Evolutionary conservation across 2,113 vertebrate species (phyloP), one percentile per base, ranked within the genome.

Genomic region (Pipa parva): DNA sequence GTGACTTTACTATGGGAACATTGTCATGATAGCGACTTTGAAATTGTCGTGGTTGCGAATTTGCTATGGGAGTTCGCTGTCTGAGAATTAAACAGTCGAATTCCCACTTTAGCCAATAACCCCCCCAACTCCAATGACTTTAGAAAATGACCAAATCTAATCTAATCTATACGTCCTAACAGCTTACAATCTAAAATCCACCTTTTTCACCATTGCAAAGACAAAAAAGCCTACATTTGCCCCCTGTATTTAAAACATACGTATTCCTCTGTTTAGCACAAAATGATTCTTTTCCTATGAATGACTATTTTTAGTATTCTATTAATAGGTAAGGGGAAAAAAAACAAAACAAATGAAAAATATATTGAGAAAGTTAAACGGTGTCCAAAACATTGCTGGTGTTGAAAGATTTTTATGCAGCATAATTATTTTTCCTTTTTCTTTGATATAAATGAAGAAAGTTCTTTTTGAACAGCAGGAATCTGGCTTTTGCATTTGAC

Each of bases 371-470:
- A 68, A 29, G 33, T 45, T 42, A 27, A 69, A 51, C 20, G 50
- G 22, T 31, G 12, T 49, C 24, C 15, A 37, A 59, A 51, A 17
- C 22, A 50, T 59, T 68, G n/a, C 25, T 60, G 45, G 58, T 52
- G 13, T 69, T 59, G 10, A 39, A 51, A 42, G 4, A 29, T 36
- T 28, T 36, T 54, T 51, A 33, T 39, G 25, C 48, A 18, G 24
- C 48, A 60, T 61, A 69, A 61, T 69, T 69, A 61, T 60, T 29
- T 61, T 60, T 39, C 13, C 28, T 60, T 69, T 54, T 50, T 31
- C 66, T 69, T 69, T 69, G 66, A 61, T 54, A 61, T 51, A 69
- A 61, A 61, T 69, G 57, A 69, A 69, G 33, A 61, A 69, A 69
- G 58, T 45, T 69, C 25, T 26, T 51, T 68, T 59, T 68, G 56